Conservation (phyloP, 2,113 vertebrate genomes). For the Saimiri boliviensis region DNA sequence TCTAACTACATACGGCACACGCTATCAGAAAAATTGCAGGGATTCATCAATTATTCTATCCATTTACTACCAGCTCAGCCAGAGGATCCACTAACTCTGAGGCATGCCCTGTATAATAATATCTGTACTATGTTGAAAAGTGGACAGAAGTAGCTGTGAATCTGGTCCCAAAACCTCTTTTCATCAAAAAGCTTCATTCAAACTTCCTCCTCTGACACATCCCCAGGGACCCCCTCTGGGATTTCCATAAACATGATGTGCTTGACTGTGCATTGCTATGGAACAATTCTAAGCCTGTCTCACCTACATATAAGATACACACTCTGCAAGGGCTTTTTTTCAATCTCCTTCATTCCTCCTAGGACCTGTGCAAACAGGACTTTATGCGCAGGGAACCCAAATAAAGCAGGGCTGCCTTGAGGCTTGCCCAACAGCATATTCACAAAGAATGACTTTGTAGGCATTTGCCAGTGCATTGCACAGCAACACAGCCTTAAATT, state of each 20-base stretch:
- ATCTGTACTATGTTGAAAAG: background rate
- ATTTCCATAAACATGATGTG: background rate
- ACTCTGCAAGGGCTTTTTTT: background rate
- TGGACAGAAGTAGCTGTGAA: background rate
- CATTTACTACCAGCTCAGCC: background rate
- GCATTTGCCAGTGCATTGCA: background rate
- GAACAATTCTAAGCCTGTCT: background rate
- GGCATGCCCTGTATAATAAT: background rate
- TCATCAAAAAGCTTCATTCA: conserved; percentile 10
- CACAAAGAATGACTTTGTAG: background rate
- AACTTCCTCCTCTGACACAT: background rate
- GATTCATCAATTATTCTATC: background rate
- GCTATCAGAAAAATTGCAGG: background rate
- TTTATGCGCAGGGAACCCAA: background rate
- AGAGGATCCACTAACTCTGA: background rate
- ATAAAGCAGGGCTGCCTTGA: background rate
- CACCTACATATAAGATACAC: background rate
- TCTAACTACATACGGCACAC: background rate
- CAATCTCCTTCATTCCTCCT: background rate
- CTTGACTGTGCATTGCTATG: background rate
- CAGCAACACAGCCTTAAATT: background rate
- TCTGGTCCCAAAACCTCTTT: background rate
- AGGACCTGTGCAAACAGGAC: background rate
- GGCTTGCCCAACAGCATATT: background rate
- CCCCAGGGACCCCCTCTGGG: background rate